phyloP scores from a whole-genome alignment of 2,113 vertebrate genomes.

The Pygoscelis adeliae region DNA sequence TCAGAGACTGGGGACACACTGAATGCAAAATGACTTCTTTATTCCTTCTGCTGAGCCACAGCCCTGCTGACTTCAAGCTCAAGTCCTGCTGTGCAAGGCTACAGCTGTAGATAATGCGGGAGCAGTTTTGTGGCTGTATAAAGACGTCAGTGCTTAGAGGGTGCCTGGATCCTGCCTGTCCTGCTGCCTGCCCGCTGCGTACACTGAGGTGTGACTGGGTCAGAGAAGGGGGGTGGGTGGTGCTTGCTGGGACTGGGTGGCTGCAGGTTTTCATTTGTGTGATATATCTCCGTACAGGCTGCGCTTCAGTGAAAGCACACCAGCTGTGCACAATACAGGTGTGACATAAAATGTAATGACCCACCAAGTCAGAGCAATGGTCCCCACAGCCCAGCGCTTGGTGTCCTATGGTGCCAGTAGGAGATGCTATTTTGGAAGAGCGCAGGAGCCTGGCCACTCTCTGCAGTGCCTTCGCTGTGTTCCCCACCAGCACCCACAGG shows the following conservation, averaged over 20 bases:
- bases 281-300: fast-evolving
- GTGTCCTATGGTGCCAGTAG: not conserved
- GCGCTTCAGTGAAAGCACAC: not conserved
- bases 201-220: not conserved
- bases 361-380: not conserved
- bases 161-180: not conserved
- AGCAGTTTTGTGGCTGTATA: not conserved
- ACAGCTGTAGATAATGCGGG: not conserved
- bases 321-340: not conserved
- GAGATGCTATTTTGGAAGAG: not conserved
- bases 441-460: fast-evolving
- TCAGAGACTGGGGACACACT: not conserved
- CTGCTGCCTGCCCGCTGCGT: fast-evolving
- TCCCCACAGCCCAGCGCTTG: not conserved
- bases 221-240: not conserved
- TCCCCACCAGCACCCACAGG: not conserved
- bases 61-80: not conserved
- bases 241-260: not conserved
- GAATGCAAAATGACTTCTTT: not conserved
- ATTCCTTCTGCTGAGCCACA: not conserved
- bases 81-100: not conserved
- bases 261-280: not conserved
- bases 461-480: not conserved
- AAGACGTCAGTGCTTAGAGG: not conserved
- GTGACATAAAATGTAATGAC: not conserved